Conservation (phyloP, 37 sponge, comb jelly and placozoan species). For the Ianthella basta region DNA sequence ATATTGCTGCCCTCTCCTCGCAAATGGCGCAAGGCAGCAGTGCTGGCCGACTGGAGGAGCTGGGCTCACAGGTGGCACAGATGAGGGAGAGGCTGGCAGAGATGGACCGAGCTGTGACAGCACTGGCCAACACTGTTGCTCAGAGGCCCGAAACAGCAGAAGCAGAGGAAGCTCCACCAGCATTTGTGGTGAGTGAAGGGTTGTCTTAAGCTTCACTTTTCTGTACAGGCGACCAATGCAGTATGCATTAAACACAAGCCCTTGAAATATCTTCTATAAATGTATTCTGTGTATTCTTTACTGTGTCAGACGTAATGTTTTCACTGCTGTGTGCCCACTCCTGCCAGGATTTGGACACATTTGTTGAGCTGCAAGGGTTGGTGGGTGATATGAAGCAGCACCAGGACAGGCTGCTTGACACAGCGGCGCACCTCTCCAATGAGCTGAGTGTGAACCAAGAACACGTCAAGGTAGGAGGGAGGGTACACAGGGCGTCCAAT, state of each 20-base stretch:
- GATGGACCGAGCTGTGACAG: slow-evolving; percentile 79
- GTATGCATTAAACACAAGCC: too few species aligned
- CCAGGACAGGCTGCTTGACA: slow-evolving; percentile 85
- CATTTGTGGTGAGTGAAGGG: slow-evolving; percentile 1
- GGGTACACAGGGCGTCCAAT: too few species aligned
- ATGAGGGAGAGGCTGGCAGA: slow-evolving; percentile 79
- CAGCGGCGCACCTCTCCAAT: slow-evolving; percentile 77
- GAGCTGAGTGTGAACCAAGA: slow-evolving; percentile 85
- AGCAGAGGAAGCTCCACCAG: slow-evolving; percentile 9
- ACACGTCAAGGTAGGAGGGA: slow-evolving; percentile 71
- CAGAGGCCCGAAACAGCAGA: not conserved
- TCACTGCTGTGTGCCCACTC: too few species aligned
- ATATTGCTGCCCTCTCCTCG: slow-evolving; percentile 32
- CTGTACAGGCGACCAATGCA: too few species aligned
- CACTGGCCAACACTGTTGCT: slow-evolving; percentile 54
- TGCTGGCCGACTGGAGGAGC: slow-evolving; percentile 52
- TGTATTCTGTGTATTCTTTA: too few species aligned
- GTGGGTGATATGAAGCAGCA: slow-evolving; percentile 78
- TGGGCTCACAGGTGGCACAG: slow-evolving; percentile 82
- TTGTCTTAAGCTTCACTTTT: not conserved
- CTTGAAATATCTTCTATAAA: too few species aligned
- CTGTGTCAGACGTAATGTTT: too few species aligned
- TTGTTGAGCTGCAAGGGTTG: slow-evolving; percentile 59
- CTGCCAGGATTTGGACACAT: slow-evolving; percentile 27
- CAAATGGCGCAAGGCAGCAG: not conserved